phyloP scores from a whole-genome alignment of 2,797 vertebrate genomes.

The Sebastes oblongus region DNA sequence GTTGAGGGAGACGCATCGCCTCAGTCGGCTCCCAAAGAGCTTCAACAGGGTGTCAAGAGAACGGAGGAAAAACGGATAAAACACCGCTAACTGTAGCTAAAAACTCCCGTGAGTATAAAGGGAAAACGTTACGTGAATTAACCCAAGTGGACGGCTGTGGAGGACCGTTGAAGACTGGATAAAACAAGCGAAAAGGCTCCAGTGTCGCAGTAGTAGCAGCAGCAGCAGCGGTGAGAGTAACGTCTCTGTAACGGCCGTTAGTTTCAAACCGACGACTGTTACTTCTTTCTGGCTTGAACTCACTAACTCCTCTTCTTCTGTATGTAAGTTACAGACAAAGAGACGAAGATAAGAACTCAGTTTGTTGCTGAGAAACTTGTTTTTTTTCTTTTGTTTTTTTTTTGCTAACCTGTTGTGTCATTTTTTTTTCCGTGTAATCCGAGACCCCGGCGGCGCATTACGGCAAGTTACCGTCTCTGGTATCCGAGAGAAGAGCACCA shows the following conservation, averaged over 20 bases:
- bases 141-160: conserved; percentile 3
- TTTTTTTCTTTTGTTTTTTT: background rate
- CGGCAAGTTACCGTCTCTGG: conserved; percentile 32
- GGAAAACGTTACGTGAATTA: too few species aligned
- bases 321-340: background rate
- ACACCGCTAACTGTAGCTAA: background rate
- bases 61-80: background rate
- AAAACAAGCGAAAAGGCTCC: conserved; percentile 30
- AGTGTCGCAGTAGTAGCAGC: conserved; percentile 58
- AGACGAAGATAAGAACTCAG: background rate
- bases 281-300: conserved; percentile 11
- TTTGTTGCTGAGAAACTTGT: conserved; percentile 8
- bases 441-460: conserved; percentile 28
- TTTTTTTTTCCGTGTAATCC: conserved; percentile 33
- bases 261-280: background rate
- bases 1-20: conserved; percentile 55
- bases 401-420: conserved; percentile 72
- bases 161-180: conserved; percentile 22
- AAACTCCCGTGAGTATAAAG: conserved; percentile 10
- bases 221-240: conserved; percentile 36
- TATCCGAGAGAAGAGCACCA: conserved; percentile 27
- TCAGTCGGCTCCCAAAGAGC: conserved; percentile 46
- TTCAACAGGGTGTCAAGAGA: conserved; percentile 32
- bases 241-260: conserved; percentile 12
- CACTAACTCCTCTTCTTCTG: background rate